Conservation (phyloP, 37 sponge, comb jelly and placozoan genomes). For the Cladorhizidae sp. region DNA sequence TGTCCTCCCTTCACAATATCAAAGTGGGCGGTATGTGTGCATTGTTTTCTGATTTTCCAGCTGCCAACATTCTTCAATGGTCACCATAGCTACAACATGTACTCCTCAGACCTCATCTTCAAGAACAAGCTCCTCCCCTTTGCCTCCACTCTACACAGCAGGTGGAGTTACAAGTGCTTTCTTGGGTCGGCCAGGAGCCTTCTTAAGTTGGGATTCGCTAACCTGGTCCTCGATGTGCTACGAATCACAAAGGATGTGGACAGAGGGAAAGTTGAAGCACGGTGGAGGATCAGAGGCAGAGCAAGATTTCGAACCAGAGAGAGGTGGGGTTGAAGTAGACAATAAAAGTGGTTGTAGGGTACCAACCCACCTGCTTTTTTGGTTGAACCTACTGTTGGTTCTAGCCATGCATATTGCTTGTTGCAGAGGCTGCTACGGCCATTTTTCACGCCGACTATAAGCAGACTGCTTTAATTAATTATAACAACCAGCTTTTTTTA, state of each 20-base stretch:
- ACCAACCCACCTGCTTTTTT: too few relatives aligned
- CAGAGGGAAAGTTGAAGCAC: conserved; percentile 47
- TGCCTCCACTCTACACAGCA: conserved; percentile 7
- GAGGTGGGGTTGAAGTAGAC: conserved; percentile 25
- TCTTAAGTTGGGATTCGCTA: not conserved
- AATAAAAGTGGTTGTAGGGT: too few relatives aligned
- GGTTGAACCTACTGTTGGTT: too few relatives aligned
- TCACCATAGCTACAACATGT: conserved; percentile 57
- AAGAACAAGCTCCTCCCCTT: conserved; percentile 33
- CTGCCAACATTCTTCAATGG: conserved; percentile 64
- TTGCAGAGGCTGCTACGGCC: too few relatives aligned
- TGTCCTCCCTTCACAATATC: too few relatives aligned
- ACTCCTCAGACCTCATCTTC: conserved; percentile 45
- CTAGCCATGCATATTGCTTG: too few relatives aligned
- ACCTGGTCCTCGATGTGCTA: conserved; percentile 39
- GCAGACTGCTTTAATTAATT: too few relatives aligned
- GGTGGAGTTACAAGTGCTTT: conserved; percentile 21
- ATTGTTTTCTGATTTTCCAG: too few relatives aligned
- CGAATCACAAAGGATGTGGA: conserved; percentile 73
- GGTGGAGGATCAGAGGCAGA: conserved; percentile 66
- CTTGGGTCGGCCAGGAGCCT: conserved; percentile 1
- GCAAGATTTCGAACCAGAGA: conserved; percentile 19
- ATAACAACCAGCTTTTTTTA: too few relatives aligned
- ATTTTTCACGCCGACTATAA: too few relatives aligned
- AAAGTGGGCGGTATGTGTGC: too few relatives aligned